Percentiles rank a stretch among this genome's conserved stretches.
phyloP scores from a whole-genome alignment of 2,888 invertebrate species.

The Beris morrisii region DNA sequence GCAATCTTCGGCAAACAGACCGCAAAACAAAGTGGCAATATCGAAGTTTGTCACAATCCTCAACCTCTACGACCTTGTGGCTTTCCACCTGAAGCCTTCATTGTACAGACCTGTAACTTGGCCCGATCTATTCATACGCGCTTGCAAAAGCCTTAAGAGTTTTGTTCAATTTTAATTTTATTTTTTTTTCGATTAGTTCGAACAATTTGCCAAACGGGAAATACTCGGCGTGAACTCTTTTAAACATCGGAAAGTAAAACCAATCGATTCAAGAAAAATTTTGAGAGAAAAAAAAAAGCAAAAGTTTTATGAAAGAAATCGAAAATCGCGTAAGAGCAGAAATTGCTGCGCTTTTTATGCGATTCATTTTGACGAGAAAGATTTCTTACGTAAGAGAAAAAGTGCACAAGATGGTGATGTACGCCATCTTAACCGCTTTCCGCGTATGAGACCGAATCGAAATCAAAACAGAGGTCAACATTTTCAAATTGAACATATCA shows the following conservation, averaged over 20 bases:
- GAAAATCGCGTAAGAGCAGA: constrained; percentile 11
- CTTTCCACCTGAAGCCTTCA: constrained; percentile 6
- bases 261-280: no score
- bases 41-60: constrained; percentile 9
- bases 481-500: constrained; percentile 7
- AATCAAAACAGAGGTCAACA: constrained; percentile 2
- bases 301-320: neutral
- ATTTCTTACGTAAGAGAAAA: constrained; percentile 25
- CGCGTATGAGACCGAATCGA: neutral
- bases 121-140: no score
- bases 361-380: constrained; percentile 19
- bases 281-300: no score
- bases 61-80: constrained; percentile 19
- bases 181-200: no score
- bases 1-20: constrained; percentile 31
- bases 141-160: no score
- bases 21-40: constrained; percentile 23
- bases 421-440: neutral
- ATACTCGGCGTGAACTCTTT: no score
- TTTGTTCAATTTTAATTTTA: no score
- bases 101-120: no score
- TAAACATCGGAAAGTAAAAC: no score
- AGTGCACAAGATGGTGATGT: constrained; percentile 21
- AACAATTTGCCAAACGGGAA: no score
- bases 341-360: constrained; percentile 13